Base-by-base conservation (phyloP, 2,888 invertebrate species). In the Spisula solida region DNA sequence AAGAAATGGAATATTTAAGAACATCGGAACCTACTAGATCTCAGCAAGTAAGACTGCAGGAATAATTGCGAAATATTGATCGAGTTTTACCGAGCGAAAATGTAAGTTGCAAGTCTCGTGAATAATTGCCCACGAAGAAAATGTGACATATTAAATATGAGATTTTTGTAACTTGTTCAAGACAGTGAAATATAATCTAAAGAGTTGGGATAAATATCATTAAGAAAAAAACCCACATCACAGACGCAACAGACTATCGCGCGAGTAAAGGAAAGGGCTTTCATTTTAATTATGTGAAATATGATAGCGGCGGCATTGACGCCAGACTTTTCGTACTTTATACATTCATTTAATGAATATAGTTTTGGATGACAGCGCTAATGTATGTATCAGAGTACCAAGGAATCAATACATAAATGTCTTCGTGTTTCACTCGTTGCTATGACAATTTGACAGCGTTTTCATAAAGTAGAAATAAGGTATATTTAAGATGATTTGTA, bases 361-460 rank as follows among this genome's bases (percentile, higher is more conserved):
- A 66, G 60, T 66, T 66, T 66, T 66, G 25, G 31, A 81, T 47
- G 12, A 55, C 48, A n/a, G 16, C 29, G 6, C 60, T 41, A 16
- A 82, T 82, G 66, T n/a, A 60, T 14, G 60, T 66, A 82, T 82
- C 16, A 47, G 75, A 75, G 75, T 25, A 47, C 70, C 8, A 70
- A n/a, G 1, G 48, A 75, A 83, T 80, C 48, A 75, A 75, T 75
- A 75, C 34, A 25, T 25, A 10, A 66, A 25, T 25, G 25, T n/a
- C 60, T 66, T 66, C 60, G 20, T 66, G 8, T 66, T 25, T 66
- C 60, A 25, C 25, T 25, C n/a, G 83, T 83, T 83, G 47, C 83
- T 51, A 83, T 83, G 83, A 83, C 83, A 75, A 83, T 83, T 47
- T 20, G 14, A 51, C 25, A 31, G 29, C 47, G 29, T 51, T 83